phyloP scores from a whole-genome alignment of 2,113 vertebrate genomes.

The Orcinus orca region DNA sequence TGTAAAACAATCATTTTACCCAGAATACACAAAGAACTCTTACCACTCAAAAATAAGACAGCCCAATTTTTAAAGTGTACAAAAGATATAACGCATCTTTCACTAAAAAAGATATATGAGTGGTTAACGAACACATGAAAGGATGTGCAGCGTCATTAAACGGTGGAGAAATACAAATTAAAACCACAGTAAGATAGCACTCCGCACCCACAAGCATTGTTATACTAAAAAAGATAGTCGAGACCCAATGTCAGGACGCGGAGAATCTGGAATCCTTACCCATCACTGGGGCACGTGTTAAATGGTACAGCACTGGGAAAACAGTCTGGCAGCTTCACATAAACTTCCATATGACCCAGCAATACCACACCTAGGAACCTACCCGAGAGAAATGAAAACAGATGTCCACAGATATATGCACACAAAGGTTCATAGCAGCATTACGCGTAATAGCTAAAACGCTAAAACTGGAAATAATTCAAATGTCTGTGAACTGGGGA shows the following conservation, averaged over 20 bases:
- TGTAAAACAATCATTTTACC: neutral
- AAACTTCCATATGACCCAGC: neutral
- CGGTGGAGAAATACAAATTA: too few species aligned
- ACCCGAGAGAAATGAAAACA: neutral
- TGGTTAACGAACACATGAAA: too few species aligned
- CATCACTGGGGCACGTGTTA: accelerated
- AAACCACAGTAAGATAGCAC: neutral
- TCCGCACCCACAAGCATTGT: too few species aligned
- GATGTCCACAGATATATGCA: neutral
- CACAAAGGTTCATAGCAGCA: neutral
- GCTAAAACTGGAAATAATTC: neutral
- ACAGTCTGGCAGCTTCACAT: neutral
- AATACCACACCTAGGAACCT: neutral
- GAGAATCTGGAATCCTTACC: neutral
- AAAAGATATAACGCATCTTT: accelerated
- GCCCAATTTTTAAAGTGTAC: neutral
- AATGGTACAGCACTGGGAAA: too few species aligned
- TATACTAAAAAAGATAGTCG: too few species aligned
- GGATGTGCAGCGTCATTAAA: too few species aligned
- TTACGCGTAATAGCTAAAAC: too few species aligned
- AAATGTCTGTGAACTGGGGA: neutral
- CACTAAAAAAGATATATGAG: neutral
- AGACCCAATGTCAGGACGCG: too few species aligned
- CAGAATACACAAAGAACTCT: neutral
- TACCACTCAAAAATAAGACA: neutral